A percentile compares a stretch with the other conserved stretches of the same genome.
These are phyloP conservation scores for Phylloscopus trochilus DNA, from an alignment of 2,113 vertebrate species.

Conservation along the genomic window DNA sequence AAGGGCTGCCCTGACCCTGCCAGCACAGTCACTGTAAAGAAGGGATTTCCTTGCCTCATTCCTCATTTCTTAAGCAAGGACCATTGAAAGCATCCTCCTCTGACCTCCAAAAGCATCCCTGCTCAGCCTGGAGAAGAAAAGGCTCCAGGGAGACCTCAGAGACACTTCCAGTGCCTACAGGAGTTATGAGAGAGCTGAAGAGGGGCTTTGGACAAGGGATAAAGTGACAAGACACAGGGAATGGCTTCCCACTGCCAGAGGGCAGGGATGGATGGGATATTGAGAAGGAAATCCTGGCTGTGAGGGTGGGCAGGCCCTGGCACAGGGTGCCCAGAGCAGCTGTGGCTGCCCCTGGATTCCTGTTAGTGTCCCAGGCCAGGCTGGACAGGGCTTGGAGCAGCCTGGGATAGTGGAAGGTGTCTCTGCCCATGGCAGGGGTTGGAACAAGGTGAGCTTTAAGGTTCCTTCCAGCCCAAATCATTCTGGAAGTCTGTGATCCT, in stretches of 20 bases:
- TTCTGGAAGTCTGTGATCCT: background rate
- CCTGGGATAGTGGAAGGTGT: rapidly evolving
- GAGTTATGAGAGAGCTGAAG: background rate
- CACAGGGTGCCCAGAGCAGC: background rate
- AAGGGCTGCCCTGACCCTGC: background rate
- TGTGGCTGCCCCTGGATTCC: background rate
- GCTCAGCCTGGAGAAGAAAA: background rate
- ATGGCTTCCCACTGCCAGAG: background rate
- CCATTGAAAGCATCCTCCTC: background rate
- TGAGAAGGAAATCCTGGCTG: background rate
- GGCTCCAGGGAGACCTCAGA: background rate
- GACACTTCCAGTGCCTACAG: background rate
- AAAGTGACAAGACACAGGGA: background rate
- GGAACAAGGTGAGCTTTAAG: background rate
- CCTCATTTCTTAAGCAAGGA: background rate
- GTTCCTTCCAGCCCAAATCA: background rate
- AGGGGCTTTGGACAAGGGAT: background rate
- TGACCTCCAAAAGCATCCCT: background rate
- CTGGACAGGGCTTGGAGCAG: rapidly evolving
- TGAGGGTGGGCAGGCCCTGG: rapidly evolving
- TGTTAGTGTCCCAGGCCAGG: rapidly evolving
- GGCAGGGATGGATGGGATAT: rapidly evolving
- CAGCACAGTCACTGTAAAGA: rapidly evolving
- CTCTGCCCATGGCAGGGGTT: rapidly evolving
- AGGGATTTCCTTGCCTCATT: background rate